Conservation (phyloP, 2,113 vertebrate species). For the Orcinus orca region DNA sequence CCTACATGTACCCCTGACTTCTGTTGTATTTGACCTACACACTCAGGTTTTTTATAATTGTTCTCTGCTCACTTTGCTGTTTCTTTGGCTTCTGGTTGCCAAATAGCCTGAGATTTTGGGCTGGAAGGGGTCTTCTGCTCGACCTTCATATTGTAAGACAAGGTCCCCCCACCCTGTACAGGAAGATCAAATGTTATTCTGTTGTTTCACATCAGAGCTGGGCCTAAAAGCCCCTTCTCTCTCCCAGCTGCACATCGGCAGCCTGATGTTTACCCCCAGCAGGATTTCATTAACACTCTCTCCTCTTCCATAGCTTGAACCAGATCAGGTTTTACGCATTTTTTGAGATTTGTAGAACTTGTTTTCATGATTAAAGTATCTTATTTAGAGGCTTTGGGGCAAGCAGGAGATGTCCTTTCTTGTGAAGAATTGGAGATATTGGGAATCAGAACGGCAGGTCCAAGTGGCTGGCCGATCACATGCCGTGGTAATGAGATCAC, state of each 20-base stretch:
- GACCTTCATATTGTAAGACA: not conserved
- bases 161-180: accelerated
- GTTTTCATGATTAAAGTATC: not conserved
- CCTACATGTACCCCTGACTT: no score
- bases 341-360: not conserved
- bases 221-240: not conserved
- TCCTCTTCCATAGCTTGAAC: not conserved
- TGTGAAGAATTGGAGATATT: not conserved
- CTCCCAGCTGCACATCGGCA: no score
- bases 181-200: not conserved
- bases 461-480: not conserved
- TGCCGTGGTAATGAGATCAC: not conserved
- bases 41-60: not conserved
- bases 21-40: not conserved
- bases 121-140: no score
- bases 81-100: not conserved
- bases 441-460: not conserved
- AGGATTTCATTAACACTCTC: accelerated
- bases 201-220: not conserved
- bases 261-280: not conserved
- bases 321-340: not conserved
- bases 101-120: not conserved
- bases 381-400: not conserved
- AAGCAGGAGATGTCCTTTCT: not conserved
- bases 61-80: not conserved